A percentile compares a stretch with the other conserved stretches of the same genome.
Conservation (phyloP, 2,797 vertebrate genomes). For the Enteromius fasciolatus region DNA sequence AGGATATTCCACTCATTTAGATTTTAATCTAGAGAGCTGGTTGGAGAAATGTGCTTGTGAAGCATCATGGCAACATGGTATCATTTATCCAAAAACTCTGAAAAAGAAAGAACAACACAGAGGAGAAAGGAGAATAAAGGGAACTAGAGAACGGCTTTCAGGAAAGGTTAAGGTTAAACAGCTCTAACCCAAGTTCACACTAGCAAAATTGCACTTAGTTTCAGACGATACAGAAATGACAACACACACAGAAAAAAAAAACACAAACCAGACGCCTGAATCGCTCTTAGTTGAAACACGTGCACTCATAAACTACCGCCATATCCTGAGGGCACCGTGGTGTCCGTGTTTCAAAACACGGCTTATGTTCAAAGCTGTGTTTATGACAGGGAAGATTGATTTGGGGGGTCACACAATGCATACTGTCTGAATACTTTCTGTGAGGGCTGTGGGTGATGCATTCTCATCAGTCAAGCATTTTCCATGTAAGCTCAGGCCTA, state of each 20-base stretch:
- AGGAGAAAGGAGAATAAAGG: neutral
- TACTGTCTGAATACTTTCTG: conserved; percentile 15
- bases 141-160: conserved; percentile 4
- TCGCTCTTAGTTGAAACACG: neutral
- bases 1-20: conserved; percentile 15
- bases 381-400: conserved; percentile 36
- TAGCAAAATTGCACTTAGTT: conserved; percentile 11
- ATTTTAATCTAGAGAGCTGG: neutral
- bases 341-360: conserved; percentile 38
- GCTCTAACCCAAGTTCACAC: neutral
- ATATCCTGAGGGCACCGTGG: conserved; percentile 17
- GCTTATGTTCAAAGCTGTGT: conserved; percentile 45
- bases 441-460: conserved; percentile 8
- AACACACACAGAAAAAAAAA: conserved; percentile 4
- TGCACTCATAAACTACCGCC: conserved; percentile 20
- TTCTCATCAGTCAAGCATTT: conserved; percentile 23
- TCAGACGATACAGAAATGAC: conserved; percentile 38
- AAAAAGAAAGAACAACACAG: neutral
- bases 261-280: conserved; percentile 28
- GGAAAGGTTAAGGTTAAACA: conserved; percentile 9
- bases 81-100: neutral
- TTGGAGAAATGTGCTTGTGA: conserved; percentile 1
- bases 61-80: neutral
- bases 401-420: conserved; percentile 14
- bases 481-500: conserved; percentile 2